Base-by-base conservation (phyloP, 1,140 invertebrate genomes). In the Halyomorpha halys region DNA sequence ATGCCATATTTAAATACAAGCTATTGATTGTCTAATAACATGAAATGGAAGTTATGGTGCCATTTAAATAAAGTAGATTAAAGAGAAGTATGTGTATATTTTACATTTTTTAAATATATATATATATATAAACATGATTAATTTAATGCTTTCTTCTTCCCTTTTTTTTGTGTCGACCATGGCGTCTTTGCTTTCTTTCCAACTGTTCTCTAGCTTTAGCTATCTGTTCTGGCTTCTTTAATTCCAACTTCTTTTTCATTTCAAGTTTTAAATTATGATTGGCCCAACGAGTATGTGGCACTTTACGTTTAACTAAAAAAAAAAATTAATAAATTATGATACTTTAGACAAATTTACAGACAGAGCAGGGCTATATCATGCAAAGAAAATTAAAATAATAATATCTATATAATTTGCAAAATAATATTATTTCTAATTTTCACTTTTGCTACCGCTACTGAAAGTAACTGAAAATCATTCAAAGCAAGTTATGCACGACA, bases 161-260 rank as follows among this genome's bases (percentile, higher is more conserved):
- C 51, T 59, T 67, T 65, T 67, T 66, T 47, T 66, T 66, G 25
- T 66, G 51, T n/a, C 63, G 65, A 21, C 66, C 68, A 67, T 70
- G 68, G n/a, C 64, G 67, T 56, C 62, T 54, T 53, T 62, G 61
- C n/a, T 65, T 66, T 23, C 67, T 66, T 61, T 70, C 71, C 61
- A 70, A 67, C 9, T 71, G 68, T 59, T 68, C 67, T 49, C 71
- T 69, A 34, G 68, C 66, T 65, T 71, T 72, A 0, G 69, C 60
- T 19, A 72, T 71, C 30, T 70, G 70, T 39, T 70, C 67, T 11
- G 69, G 44, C 59, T 51, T 65, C 62, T 70, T 62, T 59, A 67
- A 47, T 44, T 65, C 51, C 30, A 65, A 53, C 62, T 68, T 65
- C 65, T 63, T 67, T 65, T 59, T 66, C 53, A 68, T 59, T 49